Evolutionary conservation across 2,113 vertebrate genomes (phyloP).

Genomic region (Istiophorus platypterus): DNA sequence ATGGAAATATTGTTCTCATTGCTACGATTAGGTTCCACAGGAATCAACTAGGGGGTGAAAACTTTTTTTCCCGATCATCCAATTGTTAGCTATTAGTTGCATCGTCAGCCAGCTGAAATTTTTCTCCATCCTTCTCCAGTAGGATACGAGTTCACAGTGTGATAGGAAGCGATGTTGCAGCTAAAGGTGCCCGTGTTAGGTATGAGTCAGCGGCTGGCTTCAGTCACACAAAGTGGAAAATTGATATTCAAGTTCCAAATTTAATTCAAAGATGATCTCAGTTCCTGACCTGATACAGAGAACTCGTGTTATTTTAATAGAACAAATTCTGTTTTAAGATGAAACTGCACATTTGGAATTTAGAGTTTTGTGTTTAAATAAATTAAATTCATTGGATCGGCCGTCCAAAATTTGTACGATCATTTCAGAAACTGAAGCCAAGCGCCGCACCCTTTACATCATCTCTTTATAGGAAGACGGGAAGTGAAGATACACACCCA

Average conservation of each 20-base stretch:
- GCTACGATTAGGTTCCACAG: too few species aligned
- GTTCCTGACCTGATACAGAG: neutral
- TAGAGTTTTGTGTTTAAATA: neutral
- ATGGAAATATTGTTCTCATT: neutral
- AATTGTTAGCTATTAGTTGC: neutral
- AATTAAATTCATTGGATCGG: too few species aligned
- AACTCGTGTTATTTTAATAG: neutral
- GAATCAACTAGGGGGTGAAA: neutral
- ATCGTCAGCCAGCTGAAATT: neutral
- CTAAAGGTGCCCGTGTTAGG: conserved; percentile 33
- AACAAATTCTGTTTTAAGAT: neutral
- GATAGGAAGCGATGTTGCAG: conserved; percentile 68
- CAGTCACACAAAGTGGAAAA: conserved; percentile 2
- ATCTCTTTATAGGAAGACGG: conserved; percentile 51
- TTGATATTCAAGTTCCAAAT: neutral
- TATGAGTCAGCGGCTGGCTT: conserved; percentile 51
- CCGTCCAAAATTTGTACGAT: neutral
- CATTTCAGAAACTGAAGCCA: conserved; percentile 38
- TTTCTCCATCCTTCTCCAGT: neutral
- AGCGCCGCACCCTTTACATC: conserved; percentile 24
- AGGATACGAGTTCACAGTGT: neutral
- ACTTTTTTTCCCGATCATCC: neutral
- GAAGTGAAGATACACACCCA: conserved; percentile 94
- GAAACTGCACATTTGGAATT: neutral
- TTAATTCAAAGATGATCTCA: neutral